phyloP scores from a whole-genome alignment of 2,888 invertebrate species.

The Drosophila vallismaia region DNA sequence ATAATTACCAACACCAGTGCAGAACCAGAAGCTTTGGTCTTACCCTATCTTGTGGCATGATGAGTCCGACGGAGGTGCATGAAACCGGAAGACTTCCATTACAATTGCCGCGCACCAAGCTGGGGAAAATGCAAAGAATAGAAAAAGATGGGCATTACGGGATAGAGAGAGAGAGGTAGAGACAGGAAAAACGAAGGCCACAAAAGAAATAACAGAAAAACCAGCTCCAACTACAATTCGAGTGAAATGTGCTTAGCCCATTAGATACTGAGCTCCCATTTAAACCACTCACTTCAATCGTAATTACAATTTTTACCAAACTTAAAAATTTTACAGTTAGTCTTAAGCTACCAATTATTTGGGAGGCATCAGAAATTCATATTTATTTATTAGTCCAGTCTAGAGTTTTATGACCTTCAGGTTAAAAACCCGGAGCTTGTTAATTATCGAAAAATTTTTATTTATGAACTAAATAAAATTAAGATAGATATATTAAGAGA shows the following conservation, averaged over 20 bases:
- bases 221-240: background rate
- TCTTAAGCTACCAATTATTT: background rate
- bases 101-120: slow-evolving; percentile 22
- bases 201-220: background rate
- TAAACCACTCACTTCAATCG: slow-evolving; percentile 1
- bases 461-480: no score
- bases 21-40: slow-evolving; percentile 19
- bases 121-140: slow-evolving; percentile 25
- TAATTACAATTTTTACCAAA: slow-evolving; percentile 4
- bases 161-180: background rate
- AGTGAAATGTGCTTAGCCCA: slow-evolving; percentile 12
- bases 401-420: no score
- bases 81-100: slow-evolving; percentile 39
- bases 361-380: background rate
- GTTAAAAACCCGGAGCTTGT: no score
- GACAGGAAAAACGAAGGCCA: background rate
- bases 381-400: background rate
- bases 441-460: no score
- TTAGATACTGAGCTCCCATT: background rate
- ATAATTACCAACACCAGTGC: slow-evolving; percentile 72
- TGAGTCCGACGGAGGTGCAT: slow-evolving; percentile 22
- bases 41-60: slow-evolving; percentile 20
- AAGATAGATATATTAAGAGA: no score
- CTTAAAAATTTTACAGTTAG: background rate
- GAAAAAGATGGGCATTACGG: background rate